A percentile compares a stretch with the other conserved stretches of the same genome.
Evolutionary conservation across 2,113 vertebrate genomes (phyloP).

Genomic region (Ochotona curzoniae): DNA sequence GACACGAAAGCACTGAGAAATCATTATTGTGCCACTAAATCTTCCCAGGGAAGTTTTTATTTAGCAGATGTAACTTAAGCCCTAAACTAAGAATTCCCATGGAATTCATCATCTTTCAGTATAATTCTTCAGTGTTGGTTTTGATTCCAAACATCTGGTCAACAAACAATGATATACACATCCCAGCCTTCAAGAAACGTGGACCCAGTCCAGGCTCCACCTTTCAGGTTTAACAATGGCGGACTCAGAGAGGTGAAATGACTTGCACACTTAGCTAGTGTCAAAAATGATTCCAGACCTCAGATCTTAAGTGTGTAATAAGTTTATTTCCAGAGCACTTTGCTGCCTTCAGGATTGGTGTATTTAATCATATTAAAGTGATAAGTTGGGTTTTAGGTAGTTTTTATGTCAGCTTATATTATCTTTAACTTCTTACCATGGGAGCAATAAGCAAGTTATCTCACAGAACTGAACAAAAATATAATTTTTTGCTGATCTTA

Average conservation of each 20-base stretch:
- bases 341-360: neutral
- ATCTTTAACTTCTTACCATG: neutral
- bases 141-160: neutral
- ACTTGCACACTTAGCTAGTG: neutral
- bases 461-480: conserved; percentile 22
- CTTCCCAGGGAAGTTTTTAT: neutral
- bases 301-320: neutral
- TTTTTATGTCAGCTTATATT: conserved; percentile 19
- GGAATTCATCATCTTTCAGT: neutral
- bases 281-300: neutral
- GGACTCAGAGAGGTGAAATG: neutral
- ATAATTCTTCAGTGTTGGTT: neutral
- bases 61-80: neutral
- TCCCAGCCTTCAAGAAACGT: neutral
- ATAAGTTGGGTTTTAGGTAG: neutral
- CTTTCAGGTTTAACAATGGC: neutral
- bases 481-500: conserved; percentile 4
- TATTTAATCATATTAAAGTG: conserved; percentile 47
- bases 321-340: conserved; percentile 41
- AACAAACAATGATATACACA: neutral
- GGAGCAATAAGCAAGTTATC: conserved; percentile 30
- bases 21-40: neutral
- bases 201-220: neutral
- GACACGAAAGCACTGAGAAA: neutral
- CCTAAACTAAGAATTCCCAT: neutral